Base-by-base conservation (phyloP, 2,888 invertebrate species). In the Flexamia atlantica region DNA sequence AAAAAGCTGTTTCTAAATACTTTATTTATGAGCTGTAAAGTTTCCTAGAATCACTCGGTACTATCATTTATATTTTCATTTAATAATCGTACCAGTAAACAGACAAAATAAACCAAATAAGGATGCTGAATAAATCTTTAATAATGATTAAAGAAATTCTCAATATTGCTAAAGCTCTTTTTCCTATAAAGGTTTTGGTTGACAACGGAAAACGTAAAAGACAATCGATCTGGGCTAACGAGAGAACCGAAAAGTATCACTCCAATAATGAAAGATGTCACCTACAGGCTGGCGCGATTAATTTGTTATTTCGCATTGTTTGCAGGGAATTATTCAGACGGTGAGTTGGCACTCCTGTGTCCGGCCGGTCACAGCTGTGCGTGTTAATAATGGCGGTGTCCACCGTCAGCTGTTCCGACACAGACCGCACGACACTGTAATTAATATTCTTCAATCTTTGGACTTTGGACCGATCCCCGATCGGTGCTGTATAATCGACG, bases 321-420 rank as follows among this genome's bases (percentile, higher is more conserved):
- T 46, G 46, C 28, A 76, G 42, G 76, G 76, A 76, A 76, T 76
- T 76, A 76, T 76, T 76, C 46, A 42, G 50, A 46, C 46, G 36
- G 64, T 28, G 42, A 72, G 72, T 72, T 72, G 72, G 72, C 72
- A 72, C 28, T 40, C 25, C 0, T 72, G 72, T 30, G n/a, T 14
- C 20, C 42, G 36, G 68, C 68, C 32, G 36, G 72, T 72, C 72
- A 72, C 72, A 72, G 72, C 72, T 72, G 72, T 72, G 32, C 72
- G 42, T 81, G 81, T 81, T 81, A 81, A 81, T 81, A 81, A 81
- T 81, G 60, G 81, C 60, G 64, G 40, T 81, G 81, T 81, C 68
- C 81, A 40, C 28, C 76, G 76, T 76, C 76, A 76, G 76, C 76
- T 76, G 76, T 20, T 42, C 23, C 17, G 46, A 76, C 76, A 76